Conservation (phyloP, 1,140 invertebrate species). For the Zaprionus gabonicus region DNA sequence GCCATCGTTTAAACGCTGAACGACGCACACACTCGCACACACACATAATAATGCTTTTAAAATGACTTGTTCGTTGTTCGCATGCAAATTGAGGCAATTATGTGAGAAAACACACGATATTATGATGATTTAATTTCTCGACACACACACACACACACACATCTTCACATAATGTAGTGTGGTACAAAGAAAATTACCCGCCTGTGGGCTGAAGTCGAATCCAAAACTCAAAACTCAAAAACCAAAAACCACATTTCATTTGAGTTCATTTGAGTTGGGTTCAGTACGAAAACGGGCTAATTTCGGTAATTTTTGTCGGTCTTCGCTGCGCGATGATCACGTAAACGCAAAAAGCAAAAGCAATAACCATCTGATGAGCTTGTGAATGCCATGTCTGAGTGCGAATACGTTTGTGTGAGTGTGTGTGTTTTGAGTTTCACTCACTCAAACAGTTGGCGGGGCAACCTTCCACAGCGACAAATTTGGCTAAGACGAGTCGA, state of each 20-base stretch:
- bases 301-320: slow-evolving; percentile 51
- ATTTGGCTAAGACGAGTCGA: slow-evolving; percentile 74
- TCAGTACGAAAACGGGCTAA: slow-evolving; percentile 48
- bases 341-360: slow-evolving; percentile 7
- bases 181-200: slow-evolving; percentile 36
- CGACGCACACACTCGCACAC: slow-evolving; percentile 11
- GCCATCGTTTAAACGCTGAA: slow-evolving; percentile 41
- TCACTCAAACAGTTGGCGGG: slow-evolving; percentile 26
- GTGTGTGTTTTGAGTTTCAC: slow-evolving; percentile 10
- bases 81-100: slow-evolving; percentile 82
- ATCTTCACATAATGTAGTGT: slow-evolving; percentile 7
- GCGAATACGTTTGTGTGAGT: slow-evolving; percentile 9
- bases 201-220: slow-evolving; percentile 39
- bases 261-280: slow-evolving; percentile 35
- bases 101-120: slow-evolving; percentile 71
- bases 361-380: slow-evolving; percentile 17
- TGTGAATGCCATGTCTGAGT: slow-evolving; percentile 18
- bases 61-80: slow-evolving; percentile 47
- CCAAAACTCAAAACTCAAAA: neutral
- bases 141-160: neutral
- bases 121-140: slow-evolving; percentile 79
- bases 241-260: slow-evolving; percentile 45
- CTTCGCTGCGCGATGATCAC: slow-evolving; percentile 29
- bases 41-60: slow-evolving; percentile 39
- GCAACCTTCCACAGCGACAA: slow-evolving; percentile 73